These are phyloP conservation scores for Diplodus puntazzo DNA, from an alignment of 2,797 vertebrate species.

Conservation along the genomic window DNA sequence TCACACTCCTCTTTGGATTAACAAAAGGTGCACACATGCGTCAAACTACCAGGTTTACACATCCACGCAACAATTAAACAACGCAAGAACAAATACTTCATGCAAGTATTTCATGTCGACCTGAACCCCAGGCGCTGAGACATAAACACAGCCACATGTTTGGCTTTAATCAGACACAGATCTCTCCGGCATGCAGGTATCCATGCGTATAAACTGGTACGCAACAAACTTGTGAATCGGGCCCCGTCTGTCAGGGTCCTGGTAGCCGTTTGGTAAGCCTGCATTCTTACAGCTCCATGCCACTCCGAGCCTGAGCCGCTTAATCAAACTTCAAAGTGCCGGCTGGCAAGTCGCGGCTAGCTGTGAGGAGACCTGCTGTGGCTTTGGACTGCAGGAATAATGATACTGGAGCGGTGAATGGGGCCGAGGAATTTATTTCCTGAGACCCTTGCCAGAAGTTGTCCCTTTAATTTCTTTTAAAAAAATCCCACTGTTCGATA, in stretches of 20 bases:
- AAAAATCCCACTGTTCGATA: background rate
- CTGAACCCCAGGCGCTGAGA: slow-evolving; percentile 1
- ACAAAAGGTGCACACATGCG: slow-evolving; percentile 19
- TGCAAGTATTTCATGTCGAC: slow-evolving; percentile 11
- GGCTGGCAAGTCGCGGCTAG: slow-evolving; percentile 58
- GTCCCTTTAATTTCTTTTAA: slow-evolving; percentile 39
- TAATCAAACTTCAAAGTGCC: slow-evolving; percentile 66
- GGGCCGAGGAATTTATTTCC: slow-evolving; percentile 47
- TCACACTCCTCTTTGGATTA: background rate
- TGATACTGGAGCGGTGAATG: slow-evolving; percentile 29
- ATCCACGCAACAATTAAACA: slow-evolving; percentile 24
- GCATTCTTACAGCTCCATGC: slow-evolving; percentile 46
- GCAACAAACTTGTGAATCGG: background rate
- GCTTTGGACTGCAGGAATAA: slow-evolving; percentile 39
- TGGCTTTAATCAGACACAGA: slow-evolving; percentile 38
- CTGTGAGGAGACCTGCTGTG: slow-evolving; percentile 48
- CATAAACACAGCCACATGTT: slow-evolving; percentile 42
- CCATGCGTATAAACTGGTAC: background rate
- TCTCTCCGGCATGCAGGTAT: slow-evolving; percentile 31
- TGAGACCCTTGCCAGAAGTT: slow-evolving; percentile 36
- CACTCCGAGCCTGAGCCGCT: slow-evolving; percentile 43
- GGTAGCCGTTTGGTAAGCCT: slow-evolving; percentile 24
- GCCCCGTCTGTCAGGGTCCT: background rate
- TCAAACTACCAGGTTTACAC: slow-evolving; percentile 24
- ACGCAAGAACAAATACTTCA: slow-evolving; percentile 14